Base-by-base conservation (phyloP, 2,797 vertebrate genomes). In the Ibycter americanus region DNA sequence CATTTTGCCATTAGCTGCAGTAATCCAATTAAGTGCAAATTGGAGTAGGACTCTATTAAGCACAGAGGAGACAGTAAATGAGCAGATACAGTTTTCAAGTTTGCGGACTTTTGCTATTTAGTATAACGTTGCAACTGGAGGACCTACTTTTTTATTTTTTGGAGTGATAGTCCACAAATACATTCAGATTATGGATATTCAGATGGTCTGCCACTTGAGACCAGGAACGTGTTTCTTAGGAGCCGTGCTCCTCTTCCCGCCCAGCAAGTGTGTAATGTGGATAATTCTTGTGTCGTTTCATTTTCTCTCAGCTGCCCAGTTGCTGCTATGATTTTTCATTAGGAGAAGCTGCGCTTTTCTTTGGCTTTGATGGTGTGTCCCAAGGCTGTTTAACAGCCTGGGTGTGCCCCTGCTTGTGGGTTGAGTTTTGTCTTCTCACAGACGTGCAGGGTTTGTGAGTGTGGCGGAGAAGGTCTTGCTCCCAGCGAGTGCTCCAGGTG, bases 401-500 rank as follows among this genome's bases (percentile, higher is more conserved):
- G 11, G 11, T 36, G 11, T 72, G 11, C 23, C 42, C n/a, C 22
- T 29, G 2, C 65, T 86, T 79, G 61, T 17, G 15, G 20, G 26
- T 51, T 82, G 87, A 56, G 79, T 89, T 91, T 87, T 1, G 0
- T 56, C 74, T 72, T 80, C 54, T 90, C 55, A n/a, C 36, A n/a
- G 9, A 9, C 1, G 0, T 62, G 16, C 18, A 46, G 21, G 4
- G 8, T 79, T 84, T 76, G 1, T 73, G 47, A 51, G 4, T 15
- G 19, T 79, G 67, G 19, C 14, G 36, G 34, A 42, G 62, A 29
- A 61, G 19, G 11, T 63, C 46, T 68, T 72, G 20, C 23, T 82
- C 31, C n/a, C 46, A 23, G 8, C 1, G 0, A 58, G 49, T 58
- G 42, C 22, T 62, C 21, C 12, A 7, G 0, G 0, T 70, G 31